Evolutionary conservation across 1,140 invertebrate species (phyloP), one percentile per base, ranked within the genome.

Genomic region (Arctopsyche grandis): DNA sequence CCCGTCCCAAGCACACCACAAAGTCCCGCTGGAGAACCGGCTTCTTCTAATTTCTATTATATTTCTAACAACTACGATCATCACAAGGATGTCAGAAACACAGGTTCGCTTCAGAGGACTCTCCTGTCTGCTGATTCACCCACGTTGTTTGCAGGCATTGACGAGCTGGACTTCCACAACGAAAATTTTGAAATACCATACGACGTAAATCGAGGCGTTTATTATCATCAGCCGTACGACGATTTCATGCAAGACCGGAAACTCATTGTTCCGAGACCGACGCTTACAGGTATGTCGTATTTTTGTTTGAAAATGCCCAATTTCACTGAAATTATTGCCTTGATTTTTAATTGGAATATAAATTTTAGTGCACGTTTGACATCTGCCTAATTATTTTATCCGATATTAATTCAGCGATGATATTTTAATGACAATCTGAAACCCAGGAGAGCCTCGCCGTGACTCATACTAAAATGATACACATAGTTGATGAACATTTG

Each of bases 21-120:
- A 12, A 89, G 89, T 79, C 89, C 87, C 52, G 84, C 83, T 43
- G 88, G 88, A 21, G 89, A 90, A 83, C 88, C 88, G 48, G 86
- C 87, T 46, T 89, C 89, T n/a, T 87, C 87, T 79, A 90, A 90
- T 82, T 89, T 90, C 78, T 90, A 90, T 78, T 90, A 90, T 78
- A 86, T 89, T 0, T 89, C 89, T 10, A 88, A 86, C 0, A 88
- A 88, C 84, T 87, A 85, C 77, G 88, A 88, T 81, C 84, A 58
- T 86, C 87, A 79, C 84, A 85, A 81, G 80, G 83, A 56, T 83
- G 84, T 7, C 56, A 79, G 48, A 84, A 84, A 38, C 81, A 82
- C 7, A 84, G 84, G 77, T 83, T 85, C 81, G 84, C 26, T 69
- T 14, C 79, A 83, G 21, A 69, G 78, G 16, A 81, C 84, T n/a